Base-by-base conservation (phyloP, 2,888 invertebrate species). In the Drosophila silvestris region DNA sequence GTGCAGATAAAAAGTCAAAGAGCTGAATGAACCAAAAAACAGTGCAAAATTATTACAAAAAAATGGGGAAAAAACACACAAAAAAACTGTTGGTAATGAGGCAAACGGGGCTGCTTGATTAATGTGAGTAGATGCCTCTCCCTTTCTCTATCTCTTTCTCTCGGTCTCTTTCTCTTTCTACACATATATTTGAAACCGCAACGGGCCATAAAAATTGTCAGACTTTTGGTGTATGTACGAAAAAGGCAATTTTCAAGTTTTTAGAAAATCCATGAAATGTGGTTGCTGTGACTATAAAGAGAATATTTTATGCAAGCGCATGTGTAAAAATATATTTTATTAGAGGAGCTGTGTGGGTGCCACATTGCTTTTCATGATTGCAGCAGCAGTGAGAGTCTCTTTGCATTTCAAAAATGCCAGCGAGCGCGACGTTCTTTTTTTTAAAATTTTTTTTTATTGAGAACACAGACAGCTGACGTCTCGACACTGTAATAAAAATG, bases 281-380 rank as follows among this genome's bases (percentile, higher is more conserved):
- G 82, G 78, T 74, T 74, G 44, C 35, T 61, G 56, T 67, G 81
- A 78, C 78, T 78, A 82, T 81, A 85, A 83, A 83, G 76, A 67
- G 81, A 78, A 80, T 83, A 82, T 81, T 81, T 82, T 76, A 78
- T 84, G 82, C 81, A 70, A 69, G 79, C 72, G 74, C 77, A 79
- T 73, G 70, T 74, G 77, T 77, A 79, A 83, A 83, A 85, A 83
- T 79, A 77, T 82, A 80, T 84, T 83, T 85, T 83, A 83, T 85
- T 85, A 83, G 81, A 74, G 22, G 26, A 73, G 66, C 67, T 52
- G 63, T 62, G 44, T 53, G 62, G 54, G 56, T 64, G 67, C 62
- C 35, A 44, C 62, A 70, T 59, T 56, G 59, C 59, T 44, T 54
- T 41, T 26, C 65, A 44, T 37, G 77, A 58, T 37, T 51, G 59